Evolutionary conservation across 2,797 vertebrate genomes (phyloP).

Genomic region (Pteronotus mesoamericanus): DNA sequence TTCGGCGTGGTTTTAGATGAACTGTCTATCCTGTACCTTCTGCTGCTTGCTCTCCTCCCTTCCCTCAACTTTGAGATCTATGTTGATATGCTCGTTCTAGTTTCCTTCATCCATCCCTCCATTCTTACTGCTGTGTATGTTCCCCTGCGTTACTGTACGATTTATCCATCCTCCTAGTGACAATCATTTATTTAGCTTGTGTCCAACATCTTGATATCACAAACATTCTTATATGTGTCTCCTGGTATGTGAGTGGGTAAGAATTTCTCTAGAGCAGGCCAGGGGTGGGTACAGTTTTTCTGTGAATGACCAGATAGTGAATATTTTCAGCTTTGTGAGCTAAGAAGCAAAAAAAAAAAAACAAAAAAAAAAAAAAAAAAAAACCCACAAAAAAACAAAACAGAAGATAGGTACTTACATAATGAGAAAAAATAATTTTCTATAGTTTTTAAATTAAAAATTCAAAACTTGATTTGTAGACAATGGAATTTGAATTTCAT

Average conservation of each 20-base stretch:
- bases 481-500: background rate
- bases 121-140: background rate
- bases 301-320: background rate
- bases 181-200: background rate
- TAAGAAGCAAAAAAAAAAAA: background rate
- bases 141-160: background rate
- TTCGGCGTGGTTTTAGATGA: fast-evolving
- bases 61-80: background rate
- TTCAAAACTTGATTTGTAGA: background rate
- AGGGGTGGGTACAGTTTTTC: background rate
- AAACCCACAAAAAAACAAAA: too few species aligned
- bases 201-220: background rate
- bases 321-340: background rate
- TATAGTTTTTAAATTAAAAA: background rate
- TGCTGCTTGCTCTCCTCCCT: background rate
- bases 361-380: too few species aligned
- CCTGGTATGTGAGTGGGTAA: background rate
- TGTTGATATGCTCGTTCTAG: background rate
- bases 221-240: background rate
- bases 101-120: background rate
- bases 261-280: background rate
- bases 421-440: background rate
- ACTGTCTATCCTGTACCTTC: background rate
- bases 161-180: background rate
- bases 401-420: background rate